Conservation (phyloP, 2,797 vertebrate genomes). For the Chloroceryle inda region DNA sequence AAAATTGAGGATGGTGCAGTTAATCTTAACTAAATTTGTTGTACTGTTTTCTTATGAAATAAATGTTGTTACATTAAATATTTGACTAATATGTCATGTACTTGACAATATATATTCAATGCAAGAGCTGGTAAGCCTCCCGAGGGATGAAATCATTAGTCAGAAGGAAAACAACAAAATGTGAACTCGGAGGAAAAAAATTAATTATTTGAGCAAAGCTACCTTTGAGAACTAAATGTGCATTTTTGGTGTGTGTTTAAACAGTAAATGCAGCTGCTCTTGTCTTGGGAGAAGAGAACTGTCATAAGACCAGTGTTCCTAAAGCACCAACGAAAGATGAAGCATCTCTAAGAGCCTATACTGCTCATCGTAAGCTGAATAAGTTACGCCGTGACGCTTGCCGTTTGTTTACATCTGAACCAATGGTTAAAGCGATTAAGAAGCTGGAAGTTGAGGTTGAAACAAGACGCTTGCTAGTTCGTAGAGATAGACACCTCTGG, state of each 20-base stretch:
- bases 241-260: neutral
- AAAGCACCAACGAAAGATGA: conserved; percentile 96
- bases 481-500: conserved; percentile 95
- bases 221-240: neutral
- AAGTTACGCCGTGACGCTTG: conserved; percentile 90
- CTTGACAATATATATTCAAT: neutral
- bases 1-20: neutral
- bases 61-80: neutral
- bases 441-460: conserved; percentile 92
- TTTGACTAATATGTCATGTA: neutral
- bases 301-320: conserved; percentile 82
- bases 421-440: conserved; percentile 90
- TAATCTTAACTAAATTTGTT: neutral
- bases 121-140: neutral
- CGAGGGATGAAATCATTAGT: neutral
- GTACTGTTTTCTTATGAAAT: neutral
- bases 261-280: conserved; percentile 89
- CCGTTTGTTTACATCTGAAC: conserved; percentile 87
- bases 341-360: conserved; percentile 92
- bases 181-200: neutral
- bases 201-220: neutral
- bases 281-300: conserved; percentile 81
- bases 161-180: neutral
- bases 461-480: conserved; percentile 86
- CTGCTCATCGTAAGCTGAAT: conserved; percentile 87